Conservation (phyloP, 2,888 invertebrate genomes). For the Spilosoma lubricipeda region DNA sequence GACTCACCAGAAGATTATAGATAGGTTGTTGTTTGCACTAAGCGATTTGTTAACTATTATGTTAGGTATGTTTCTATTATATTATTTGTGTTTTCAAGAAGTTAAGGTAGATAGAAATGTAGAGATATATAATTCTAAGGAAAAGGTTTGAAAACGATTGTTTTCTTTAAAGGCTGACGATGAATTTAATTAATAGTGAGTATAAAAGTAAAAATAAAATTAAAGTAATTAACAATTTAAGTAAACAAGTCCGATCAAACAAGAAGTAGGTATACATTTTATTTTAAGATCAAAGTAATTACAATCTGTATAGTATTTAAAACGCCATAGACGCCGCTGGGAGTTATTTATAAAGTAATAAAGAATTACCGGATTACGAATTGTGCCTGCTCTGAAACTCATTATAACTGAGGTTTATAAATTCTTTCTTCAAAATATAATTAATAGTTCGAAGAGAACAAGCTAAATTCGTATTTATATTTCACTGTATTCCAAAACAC, state of each 20-base stretch:
- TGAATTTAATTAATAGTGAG: background rate
- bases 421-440: background rate
- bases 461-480: background rate
- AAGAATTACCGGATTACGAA: background rate
- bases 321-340: background rate
- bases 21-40: background rate
- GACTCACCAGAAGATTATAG: background rate
- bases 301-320: background rate
- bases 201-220: background rate
- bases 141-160: no score
- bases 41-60: background rate
- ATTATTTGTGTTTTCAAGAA: background rate
- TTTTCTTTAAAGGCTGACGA: no score
- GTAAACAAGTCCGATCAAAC: background rate
- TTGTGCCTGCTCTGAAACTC: background rate
- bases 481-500: background rate
- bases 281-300: constrained; percentile 1
- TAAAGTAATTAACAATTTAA: background rate
- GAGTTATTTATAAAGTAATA: constrained; percentile 6
- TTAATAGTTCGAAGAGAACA: background rate
- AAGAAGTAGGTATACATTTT: background rate
- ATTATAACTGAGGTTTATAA: background rate
- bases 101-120: no score
- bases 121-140: background rate
- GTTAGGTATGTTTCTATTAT: background rate